Evolutionary conservation across 1,140 invertebrate species (phyloP), one percentile per base, ranked within the genome.

Genomic region (Elymnias hypermnestra): DNA sequence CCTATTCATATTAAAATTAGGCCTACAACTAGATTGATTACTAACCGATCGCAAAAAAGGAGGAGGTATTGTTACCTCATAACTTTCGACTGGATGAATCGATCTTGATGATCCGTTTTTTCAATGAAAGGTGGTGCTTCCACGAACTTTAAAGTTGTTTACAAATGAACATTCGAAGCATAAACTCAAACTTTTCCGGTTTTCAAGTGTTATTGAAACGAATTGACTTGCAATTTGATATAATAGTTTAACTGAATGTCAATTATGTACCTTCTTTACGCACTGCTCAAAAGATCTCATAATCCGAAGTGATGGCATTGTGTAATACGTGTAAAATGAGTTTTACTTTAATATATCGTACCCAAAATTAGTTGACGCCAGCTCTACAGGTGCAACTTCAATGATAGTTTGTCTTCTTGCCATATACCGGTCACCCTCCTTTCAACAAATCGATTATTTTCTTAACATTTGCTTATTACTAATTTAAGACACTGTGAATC

Each of bases 381-480:
- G 18, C 35, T 37, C 17, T 7, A 37, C 22, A 5, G 19, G 9
- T 21, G 22, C 18, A 40, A 14, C n/a, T 17, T 40, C n/a, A 18
- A 40, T 40, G n/a, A 40, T 26, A n/a, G 14, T 40, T 5, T 15
- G 22, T 28, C 12, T 40, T 13, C 7, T 40, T 8, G 22, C 38
- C 28, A 40, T 40, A 14, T 40, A 40, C 21, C 12, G 38, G 13
- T 28, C 38, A 3, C 38, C 38, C 7, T 40, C 38, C 28, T 40
- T 26, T 17, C 26, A 28, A 12, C 19, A 22, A 40, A 26, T 40
- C 8, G 22, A 40, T 10, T 26, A 28, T 17, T 28, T 26, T 22
- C 3, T 40, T 9, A 26, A 40, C 8, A 28, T 3, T 5, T 5
- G 3, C 2, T 26, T 21, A 3, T 21, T 21, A 7, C 31, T 33